Evolutionary conservation across 2,888 invertebrate species (phyloP).

Genomic region (Mongoloraphidia duomilia): DNA sequence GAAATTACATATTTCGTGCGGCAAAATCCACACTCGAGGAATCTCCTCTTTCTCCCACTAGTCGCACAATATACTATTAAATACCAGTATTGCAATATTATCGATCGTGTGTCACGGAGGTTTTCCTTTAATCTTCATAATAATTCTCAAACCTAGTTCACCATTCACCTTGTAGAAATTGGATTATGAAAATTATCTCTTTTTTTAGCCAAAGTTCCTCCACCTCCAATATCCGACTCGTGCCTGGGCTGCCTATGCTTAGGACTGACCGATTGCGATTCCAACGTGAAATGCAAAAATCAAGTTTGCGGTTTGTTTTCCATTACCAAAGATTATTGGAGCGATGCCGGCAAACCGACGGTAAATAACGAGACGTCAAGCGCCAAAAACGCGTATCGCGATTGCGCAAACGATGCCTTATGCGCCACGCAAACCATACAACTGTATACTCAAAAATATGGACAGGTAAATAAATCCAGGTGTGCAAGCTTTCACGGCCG

Average conservation of each 20-base stretch:
- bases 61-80: too few relatives aligned
- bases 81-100: too few relatives aligned
- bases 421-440: slow-evolving; percentile 21
- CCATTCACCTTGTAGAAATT: too few relatives aligned
- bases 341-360: slow-evolving; percentile 23
- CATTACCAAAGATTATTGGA: slow-evolving; percentile 26
- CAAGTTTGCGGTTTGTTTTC: slow-evolving; percentile 23
- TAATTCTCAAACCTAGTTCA: too few relatives aligned
- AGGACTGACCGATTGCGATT: slow-evolving; percentile 14
- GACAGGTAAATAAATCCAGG: slow-evolving; percentile 4
- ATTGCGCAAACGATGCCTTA: slow-evolving; percentile 18
- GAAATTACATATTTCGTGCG: too few relatives aligned
- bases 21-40: too few relatives aligned
- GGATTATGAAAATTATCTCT: too few relatives aligned
- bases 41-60: too few relatives aligned
- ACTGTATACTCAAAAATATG: slow-evolving; percentile 14
- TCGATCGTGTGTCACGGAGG: too few relatives aligned
- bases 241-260: slow-evolving; percentile 14
- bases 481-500: too few relatives aligned
- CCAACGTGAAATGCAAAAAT: slow-evolving; percentile 15
- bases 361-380: slow-evolving; percentile 9
- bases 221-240: slow-evolving; percentile 7
- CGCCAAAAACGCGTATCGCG: slow-evolving; percentile 4
- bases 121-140: too few relatives aligned
- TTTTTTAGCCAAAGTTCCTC: too few relatives aligned